These are phyloP conservation scores for Eurystomus glaucurus DNA, from an alignment of 2,797 vertebrate genomes.

Conservation along the genomic window DNA sequence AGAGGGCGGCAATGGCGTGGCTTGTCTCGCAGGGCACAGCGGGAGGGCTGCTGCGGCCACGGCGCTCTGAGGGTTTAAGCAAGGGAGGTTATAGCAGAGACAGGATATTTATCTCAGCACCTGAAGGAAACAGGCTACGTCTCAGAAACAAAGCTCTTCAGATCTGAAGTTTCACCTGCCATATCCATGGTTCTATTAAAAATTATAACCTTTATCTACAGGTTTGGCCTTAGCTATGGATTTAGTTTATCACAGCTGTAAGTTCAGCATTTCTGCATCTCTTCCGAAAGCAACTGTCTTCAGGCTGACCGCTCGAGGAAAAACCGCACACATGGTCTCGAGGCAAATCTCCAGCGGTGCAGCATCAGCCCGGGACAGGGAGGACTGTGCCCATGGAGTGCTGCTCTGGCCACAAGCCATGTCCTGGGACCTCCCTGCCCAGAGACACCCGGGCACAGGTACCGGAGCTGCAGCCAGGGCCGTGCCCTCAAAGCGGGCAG, in stretches of 20 bases:
- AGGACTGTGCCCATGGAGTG: fast-evolving
- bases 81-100: not conserved
- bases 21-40: not conserved
- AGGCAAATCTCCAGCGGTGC: too few relatives aligned
- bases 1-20: fast-evolving
- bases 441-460: not conserved
- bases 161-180: not conserved
- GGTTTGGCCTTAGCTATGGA: not conserved
- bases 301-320: too few relatives aligned
- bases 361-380: fast-evolving
- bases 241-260: not conserved
- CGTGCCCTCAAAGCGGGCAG: not conserved
- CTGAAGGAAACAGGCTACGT: not conserved
- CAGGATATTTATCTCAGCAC: not conserved
- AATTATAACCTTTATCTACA: not conserved
- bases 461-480: not conserved
- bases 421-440: not conserved
- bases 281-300: not conserved
- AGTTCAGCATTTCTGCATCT: not conserved
- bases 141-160: not conserved
- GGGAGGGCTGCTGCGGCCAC: not conserved
- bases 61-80: fast-evolving
- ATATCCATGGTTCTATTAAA: not conserved
- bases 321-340: fast-evolving
- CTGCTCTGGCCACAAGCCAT: not conserved